These are phyloP conservation scores for Apostichopus leukothele DNA, from an alignment of 53 echinoderm and acorn worm species.

Conservation along the genomic window DNA sequence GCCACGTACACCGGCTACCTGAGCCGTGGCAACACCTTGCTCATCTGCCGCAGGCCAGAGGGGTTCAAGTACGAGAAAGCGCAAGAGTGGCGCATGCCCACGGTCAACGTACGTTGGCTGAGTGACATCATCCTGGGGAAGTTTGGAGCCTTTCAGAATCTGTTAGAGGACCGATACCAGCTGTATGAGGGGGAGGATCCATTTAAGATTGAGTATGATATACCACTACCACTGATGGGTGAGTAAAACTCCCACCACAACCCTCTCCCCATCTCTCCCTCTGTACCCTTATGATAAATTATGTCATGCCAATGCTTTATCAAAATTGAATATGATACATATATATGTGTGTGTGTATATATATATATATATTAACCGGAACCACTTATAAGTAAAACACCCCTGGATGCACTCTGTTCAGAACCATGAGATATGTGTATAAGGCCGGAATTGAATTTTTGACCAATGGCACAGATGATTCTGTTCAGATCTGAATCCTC, in stretches of 20 bases:
- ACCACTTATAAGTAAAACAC: no score
- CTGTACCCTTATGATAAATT: no score
- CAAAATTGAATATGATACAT: no score
- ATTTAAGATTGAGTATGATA: constrained; percentile 78
- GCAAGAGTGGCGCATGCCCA: constrained; percentile 87
- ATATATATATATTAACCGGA: no score
- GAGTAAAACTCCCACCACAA: constrained; percentile 19
- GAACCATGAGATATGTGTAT: no score
- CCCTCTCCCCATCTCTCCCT: no score
- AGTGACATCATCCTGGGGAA: constrained; percentile 89
- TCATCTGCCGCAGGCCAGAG: constrained; percentile 87
- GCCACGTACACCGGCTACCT: constrained; percentile 95
- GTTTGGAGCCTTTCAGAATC: constrained; percentile 71
- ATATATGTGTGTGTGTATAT: no score
- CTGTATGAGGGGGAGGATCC: constrained; percentile 82
- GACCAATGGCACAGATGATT: no score
- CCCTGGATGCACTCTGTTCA: no score
- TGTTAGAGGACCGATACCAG: constrained; percentile 72
- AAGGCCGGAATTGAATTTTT: no score
- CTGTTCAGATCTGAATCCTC: no score
- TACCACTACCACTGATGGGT: constrained; percentile 83
- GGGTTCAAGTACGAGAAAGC: constrained; percentile 96
- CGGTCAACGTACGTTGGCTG: constrained; percentile 91
- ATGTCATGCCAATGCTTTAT: no score
- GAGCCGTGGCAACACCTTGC: constrained; percentile 85